Conservation (phyloP, 2,888 invertebrate genomes). For the Galeopsomyia nigrocyanea region DNA sequence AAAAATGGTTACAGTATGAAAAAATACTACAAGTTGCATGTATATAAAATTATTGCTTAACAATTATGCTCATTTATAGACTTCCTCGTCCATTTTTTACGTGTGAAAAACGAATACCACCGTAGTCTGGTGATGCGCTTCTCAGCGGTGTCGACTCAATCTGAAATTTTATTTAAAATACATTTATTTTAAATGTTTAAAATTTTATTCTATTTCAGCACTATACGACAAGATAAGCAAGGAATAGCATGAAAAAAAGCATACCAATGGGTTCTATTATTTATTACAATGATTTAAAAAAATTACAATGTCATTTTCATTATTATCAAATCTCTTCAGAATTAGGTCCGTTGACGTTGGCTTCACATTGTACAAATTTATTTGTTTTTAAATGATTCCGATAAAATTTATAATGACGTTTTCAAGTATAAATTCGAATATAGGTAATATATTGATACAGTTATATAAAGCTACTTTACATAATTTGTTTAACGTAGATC, state of each 20-base stretch:
- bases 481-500: background rate
- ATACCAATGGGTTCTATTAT: conserved; percentile 18
- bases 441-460: too few relatives aligned
- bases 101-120: conserved; percentile 11
- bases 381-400: too few relatives aligned
- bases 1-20: too few relatives aligned
- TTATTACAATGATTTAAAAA: conserved; percentile 46
- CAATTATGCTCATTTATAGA: background rate
- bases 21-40: too few relatives aligned
- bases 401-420: too few relatives aligned
- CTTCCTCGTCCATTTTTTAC: conserved; percentile 1
- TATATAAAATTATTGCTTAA: too few relatives aligned
- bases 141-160: conserved; percentile 39
- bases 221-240: background rate
- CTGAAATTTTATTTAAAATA: conserved; percentile 36
- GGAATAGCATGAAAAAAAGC: conserved; percentile 11
- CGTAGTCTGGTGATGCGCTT: conserved; percentile 37
- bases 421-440: too few relatives aligned
- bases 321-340: conserved; percentile 3
- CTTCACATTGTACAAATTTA: too few relatives aligned
- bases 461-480: background rate
- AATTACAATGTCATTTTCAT: conserved; percentile 36
- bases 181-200: background rate
- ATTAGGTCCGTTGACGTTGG: too few relatives aligned
- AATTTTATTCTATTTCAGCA: background rate